Conservation (phyloP, 1,140 invertebrate species). For the Rhyacophila brunnea region DNA sequence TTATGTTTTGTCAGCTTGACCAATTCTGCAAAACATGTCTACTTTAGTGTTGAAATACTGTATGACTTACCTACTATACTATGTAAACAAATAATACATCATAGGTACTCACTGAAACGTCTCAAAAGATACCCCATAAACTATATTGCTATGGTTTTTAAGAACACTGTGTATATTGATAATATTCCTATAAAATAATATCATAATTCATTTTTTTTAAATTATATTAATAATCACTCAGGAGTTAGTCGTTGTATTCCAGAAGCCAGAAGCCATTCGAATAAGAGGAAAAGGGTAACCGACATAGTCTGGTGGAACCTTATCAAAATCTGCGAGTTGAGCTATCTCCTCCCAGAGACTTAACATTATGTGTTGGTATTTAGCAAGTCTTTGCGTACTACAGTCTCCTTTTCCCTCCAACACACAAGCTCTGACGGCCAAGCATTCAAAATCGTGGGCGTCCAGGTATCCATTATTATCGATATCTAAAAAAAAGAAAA, state of each 20-base stretch:
- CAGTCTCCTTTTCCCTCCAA: conserved; percentile 80
- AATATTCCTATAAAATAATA: too few species aligned
- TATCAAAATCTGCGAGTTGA: conserved; percentile 80
- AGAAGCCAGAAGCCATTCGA: conserved; percentile 21
- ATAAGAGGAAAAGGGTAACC: conserved; percentile 37
- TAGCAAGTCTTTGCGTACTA: conserved; percentile 64
- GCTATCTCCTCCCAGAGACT: conserved; percentile 83
- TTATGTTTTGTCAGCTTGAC: too few species aligned
- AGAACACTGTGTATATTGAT: too few species aligned
- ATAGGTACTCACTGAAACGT: too few species aligned
- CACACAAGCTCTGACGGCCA: conserved; percentile 75
- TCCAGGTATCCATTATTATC: conserved; percentile 81
- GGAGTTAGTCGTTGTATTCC: not conserved
- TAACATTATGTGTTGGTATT: conserved; percentile 77
- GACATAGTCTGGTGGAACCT: conserved; percentile 62
- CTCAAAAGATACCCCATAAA: too few species aligned
- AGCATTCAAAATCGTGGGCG: conserved; percentile 77
- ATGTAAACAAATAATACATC: too few species aligned
- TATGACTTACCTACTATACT: too few species aligned
- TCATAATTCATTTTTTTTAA: not conserved
- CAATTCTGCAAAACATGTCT: too few species aligned
- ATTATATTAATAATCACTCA: conserved; percentile 2
- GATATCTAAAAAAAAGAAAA: conserved; percentile 62
- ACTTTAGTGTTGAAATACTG: too few species aligned
- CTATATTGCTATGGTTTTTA: too few species aligned